Base-by-base conservation (phyloP, 1,140 invertebrate genomes). In the Eciton burchellii region DNA sequence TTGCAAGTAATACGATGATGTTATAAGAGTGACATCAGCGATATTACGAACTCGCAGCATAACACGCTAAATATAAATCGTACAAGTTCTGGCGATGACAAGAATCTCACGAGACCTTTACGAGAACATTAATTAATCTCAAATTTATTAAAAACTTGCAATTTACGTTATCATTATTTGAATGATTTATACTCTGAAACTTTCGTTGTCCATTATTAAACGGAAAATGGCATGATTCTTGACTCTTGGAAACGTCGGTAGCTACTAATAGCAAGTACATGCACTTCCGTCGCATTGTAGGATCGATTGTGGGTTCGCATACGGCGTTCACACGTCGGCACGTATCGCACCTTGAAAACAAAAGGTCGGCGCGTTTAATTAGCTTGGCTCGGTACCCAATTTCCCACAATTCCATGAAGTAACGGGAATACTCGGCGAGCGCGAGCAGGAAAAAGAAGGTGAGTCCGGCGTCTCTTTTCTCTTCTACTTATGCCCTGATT, bases 381-480 rank as follows among this genome's bases (percentile, higher is more conserved):
- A 92, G 72, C 62, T 68, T 79, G 72, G 54, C 79, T 87, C 81
- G 70, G 79, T 86, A 76, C 86, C 81, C 76, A 90, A 92, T 88
- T 92, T 92, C 91, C 85, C 91, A 92, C 90, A 89, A 86, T 90
- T 90, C 87, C 84, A 56, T 82, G 83, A 82, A 88, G 71, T 89
- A 89, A 90, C 89, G 88, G 89, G 84, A 89, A 41, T 79, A 54
- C 3, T 3, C 19, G 54, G 56, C 59, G 66, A 49, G 12, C 29
- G 56, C 29, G 56, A 56, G 49, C 54, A 65, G 16, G 59, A 72
- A 81, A 71, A 82, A 68, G 63, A 86, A 74, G 76, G 65, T 72
- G 47, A 43, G 66, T 52, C 26, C 66, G 66, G 68, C 47, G 35
- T 62, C 82, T 63, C 74, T 88, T 79, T 84, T 86, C 82, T 83